phyloP scores from a whole-genome alignment of 2,888 invertebrate species.

The Cabera pusaria region DNA sequence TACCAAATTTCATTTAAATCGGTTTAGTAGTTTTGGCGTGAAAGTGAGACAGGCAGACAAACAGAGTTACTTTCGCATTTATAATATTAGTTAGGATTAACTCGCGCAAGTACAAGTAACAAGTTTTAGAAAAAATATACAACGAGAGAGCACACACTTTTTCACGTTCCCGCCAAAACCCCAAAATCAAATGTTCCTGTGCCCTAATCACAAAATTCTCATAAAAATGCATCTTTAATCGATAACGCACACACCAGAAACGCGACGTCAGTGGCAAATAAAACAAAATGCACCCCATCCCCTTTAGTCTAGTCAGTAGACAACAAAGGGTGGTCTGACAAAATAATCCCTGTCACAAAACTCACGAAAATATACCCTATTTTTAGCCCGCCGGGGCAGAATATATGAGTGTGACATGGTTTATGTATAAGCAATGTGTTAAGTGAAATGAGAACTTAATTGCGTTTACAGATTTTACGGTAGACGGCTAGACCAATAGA shows the following conservation, averaged over 20 bases:
- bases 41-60: too few species aligned
- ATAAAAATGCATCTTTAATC: constrained; percentile 37
- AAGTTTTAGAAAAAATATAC: too few species aligned
- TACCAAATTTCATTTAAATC: too few species aligned
- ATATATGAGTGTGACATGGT: constrained; percentile 12
- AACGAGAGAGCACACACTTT: too few species aligned
- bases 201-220: constrained; percentile 14
- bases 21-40: too few species aligned
- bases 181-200: too few species aligned
- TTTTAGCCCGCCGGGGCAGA: constrained; percentile 15
- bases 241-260: constrained; percentile 46
- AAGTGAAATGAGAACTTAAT: constrained; percentile 73
- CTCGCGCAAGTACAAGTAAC: too few species aligned
- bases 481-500: constrained; percentile 47
- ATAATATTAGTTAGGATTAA: too few species aligned
- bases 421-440: constrained; percentile 66
- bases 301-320: constrained; percentile 71
- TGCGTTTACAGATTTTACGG: constrained; percentile 74
- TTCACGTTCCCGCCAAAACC: too few species aligned
- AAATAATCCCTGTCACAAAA: constrained; percentile 36
- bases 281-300: constrained; percentile 70
- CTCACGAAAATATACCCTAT: constrained; percentile 38
- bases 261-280: constrained; percentile 61
- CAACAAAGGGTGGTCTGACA: constrained; percentile 71
- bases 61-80: too few species aligned